These are phyloP conservation scores for Meloidogyne exigua DNA, from an alignment of 1,140 invertebrate genomes.

Conservation along the genomic window DNA sequence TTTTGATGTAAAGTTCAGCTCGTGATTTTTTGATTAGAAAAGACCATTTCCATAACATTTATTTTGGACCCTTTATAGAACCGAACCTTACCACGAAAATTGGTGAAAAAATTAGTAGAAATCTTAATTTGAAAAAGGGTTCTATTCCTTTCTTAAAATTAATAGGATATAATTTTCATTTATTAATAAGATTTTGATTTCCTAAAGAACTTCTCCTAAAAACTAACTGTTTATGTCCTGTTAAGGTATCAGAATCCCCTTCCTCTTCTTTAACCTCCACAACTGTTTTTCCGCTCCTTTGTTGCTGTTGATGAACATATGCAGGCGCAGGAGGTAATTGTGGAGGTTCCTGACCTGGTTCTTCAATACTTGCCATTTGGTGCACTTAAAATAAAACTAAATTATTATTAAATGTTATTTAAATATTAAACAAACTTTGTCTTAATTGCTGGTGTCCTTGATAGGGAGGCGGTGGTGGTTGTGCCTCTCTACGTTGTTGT, in stretches of 20 bases:
- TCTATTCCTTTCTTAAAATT: too few relatives aligned
- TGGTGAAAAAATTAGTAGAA: too few relatives aligned
- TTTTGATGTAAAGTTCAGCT: background rate
- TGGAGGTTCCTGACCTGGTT: background rate
- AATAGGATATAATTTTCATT: background rate
- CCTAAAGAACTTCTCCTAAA: conserved; percentile 21
- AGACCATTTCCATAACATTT: too few relatives aligned
- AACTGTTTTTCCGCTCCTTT: conserved; percentile 5
- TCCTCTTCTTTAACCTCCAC: conserved; percentile 22
- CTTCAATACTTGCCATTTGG: conserved; percentile 24
- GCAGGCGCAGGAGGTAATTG: background rate
- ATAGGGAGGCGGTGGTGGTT: conserved; percentile 10
- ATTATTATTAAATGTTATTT: background rate
- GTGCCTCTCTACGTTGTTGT: conserved; percentile 9
- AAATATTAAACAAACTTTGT: conserved; percentile 14
- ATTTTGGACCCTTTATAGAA: too few relatives aligned
- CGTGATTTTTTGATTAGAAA: too few relatives aligned
- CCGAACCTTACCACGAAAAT: too few relatives aligned
- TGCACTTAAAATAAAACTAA: conserved; percentile 17
- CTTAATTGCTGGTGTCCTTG: conserved; percentile 14
- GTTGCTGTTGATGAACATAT: background rate
- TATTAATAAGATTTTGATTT: conserved; percentile 20
- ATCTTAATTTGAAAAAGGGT: too few relatives aligned
- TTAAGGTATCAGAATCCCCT: conserved; percentile 22
- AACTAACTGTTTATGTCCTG: conserved; percentile 19